Evolutionary conservation across 2,888 invertebrate species (phyloP), one percentile per base, ranked within the genome.

Genomic region (Drosophila nr. perissopoda): DNA sequence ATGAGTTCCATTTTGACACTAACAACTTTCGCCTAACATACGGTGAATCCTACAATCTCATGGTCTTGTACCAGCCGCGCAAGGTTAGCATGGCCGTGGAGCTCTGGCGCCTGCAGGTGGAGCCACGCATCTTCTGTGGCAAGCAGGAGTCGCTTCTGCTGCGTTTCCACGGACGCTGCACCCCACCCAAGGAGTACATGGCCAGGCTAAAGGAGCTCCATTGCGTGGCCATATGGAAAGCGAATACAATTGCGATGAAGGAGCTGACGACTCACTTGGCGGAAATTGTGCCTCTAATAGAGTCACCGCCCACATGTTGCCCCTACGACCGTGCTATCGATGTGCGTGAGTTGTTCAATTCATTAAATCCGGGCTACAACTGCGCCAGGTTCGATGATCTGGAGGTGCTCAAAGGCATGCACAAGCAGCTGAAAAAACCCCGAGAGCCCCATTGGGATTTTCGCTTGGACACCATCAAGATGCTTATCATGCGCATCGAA

Each of bases 61-160:
- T 62, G 13, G 90, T 92, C 0, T 54, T 84, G 58, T 91, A 80
- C 62, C 92, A 91, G 59, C 92, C 91, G 0, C 85, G 90, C 2
- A 86, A 78, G 33, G 92, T 92, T 1, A 36, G 66, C 18, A 65
- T 86, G 42, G 60, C 81, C 5, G 82, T 85, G 54, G 84, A 83
- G 29, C 80, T 89, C 40, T 91, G 92, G 91, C 56, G 79, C 7
- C 69, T 91, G 18, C 79, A 80, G 18, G 80, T 85, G 4, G 82
- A 90, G n/a, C 91, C 92, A 0, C 71, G 72, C 2, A 78, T 90
- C 10, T 91, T 91, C 48, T 83, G 83, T 45, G 73, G 76, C 6
- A 76, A 73, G 38, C 40, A 73, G 1, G 87, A 87, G 34, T 87
- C 87, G 8, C 59, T 91, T 1, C 60, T 73, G 21, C 31, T 92